Evolutionary conservation across 53 echinoderm and acorn worm species (phyloP), one percentile per base, ranked within the genome.

Genomic region (Mesocentrotus franciscanus): DNA sequence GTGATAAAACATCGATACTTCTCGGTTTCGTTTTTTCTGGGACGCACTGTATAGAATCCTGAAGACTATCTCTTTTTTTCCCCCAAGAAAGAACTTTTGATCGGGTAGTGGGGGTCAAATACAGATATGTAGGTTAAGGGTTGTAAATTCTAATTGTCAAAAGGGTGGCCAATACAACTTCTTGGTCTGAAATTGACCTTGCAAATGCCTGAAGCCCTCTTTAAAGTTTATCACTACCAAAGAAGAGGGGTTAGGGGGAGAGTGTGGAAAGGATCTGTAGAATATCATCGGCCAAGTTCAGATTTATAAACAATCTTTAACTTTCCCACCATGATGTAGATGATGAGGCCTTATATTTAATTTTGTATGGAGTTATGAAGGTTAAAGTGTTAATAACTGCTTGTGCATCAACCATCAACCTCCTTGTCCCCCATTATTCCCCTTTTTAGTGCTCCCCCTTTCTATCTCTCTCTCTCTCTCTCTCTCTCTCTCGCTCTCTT

Each of bases 41-140:
- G n/a, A n/a, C n/a, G n/a, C n/a, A n/a, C n/a, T n/a, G n/a, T 64
- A 64, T 17, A 42, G 81, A 33, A 18, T 27, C 14, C 81, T 81
- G 34, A 39, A 42, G 9, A 81, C 22, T 49, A 5, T 6, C 49
- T 49, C 49, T 7, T 6, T 49, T 81, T 81, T 81, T 20, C 20
- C 15, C 42, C 36, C 39, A 22, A 8, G 33, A 29, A 32, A 76
- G 13, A 76, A 76, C 33, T 76, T 81, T 81, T 7, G 42, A 42
- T 81, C 18, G 81, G 42, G 49, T 49, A 49, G 36, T 42, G 34
- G 18, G 57, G 87, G 56, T 58, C 58, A 27, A 59, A 58, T 87
- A 87, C 56, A 57, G 58, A 87, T n/a, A n/a, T 57, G 58, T 87
- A 58, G 87, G 87, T 87, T 87, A 87, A 59, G 24, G 58, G 87